Conservation (phyloP, 2,113 vertebrate species). For the Falco punctatus region DNA sequence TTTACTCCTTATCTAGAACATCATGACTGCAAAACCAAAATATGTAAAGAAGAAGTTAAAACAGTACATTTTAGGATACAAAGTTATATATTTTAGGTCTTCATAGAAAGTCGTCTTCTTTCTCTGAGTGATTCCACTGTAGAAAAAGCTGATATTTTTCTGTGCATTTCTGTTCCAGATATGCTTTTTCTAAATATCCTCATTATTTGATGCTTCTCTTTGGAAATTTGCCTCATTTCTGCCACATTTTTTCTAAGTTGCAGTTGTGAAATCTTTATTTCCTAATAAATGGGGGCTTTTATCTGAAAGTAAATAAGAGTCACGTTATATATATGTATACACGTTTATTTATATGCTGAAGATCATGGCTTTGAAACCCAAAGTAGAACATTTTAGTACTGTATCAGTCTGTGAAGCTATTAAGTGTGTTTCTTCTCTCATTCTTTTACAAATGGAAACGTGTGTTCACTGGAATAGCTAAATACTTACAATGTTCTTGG, state of each 20-base stretch:
- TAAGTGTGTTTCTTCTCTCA: neutral
- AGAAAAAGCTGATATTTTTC: neutral
- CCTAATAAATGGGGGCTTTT: neutral
- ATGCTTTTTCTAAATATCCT: neutral
- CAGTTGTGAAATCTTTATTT: neutral
- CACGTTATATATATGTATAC: neutral
- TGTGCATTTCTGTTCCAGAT: neutral
- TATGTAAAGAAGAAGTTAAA: neutral
- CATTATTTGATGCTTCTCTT: neutral
- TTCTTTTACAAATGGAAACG: neutral
- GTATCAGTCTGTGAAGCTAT: fast-evolving
- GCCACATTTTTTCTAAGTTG: neutral
- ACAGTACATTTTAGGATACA: neutral
- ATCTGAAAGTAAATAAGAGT: neutral
- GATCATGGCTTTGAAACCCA: neutral
- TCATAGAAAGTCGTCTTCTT: neutral
- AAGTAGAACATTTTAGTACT: neutral
- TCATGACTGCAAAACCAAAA: neutral
- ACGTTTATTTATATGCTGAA: neutral
- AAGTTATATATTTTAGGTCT: neutral
- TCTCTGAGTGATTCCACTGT: neutral
- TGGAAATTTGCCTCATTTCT: neutral
- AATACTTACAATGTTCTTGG: fast-evolving
- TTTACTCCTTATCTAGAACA: neutral
- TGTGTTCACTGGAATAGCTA: neutral